Base-by-base conservation (phyloP, 2,797 vertebrate genomes). In the Poeciliopsis turneri region DNA sequence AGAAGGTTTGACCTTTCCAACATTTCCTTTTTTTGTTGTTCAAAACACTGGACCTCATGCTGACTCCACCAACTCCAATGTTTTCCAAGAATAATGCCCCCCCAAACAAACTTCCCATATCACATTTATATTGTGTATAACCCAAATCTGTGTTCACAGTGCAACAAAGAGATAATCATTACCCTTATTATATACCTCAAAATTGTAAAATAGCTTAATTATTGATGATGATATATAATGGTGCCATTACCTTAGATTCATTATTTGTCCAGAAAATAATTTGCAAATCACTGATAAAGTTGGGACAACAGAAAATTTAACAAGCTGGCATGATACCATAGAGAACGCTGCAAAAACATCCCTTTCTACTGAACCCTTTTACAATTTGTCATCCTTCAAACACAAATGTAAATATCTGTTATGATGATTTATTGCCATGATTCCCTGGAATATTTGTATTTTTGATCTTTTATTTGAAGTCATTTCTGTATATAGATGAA, bases 201-300 rank as follows among this genome's bases (percentile, higher is more conserved):
- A 72, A 71, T 10, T n/a, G 28, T 76, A 10, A 75, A 72, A 25
- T 45, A 36, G 18, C 47, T 33, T 69, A n/a, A 55, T 39, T 51
- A n/a, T n/a, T 23, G 53, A 30, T 64, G 36, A 47, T 61, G 28
- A 36, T 59, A 55, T 33, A 77, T 78, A 64, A 64, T 46, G 59
- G 28, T 59, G 4, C 36, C n/a, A 49, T 76, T 76, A 57, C 45
- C 76, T 73, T 33, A 45, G 41, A 69, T 33, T 77, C 79, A 82
- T 80, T 57, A 77, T 28, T 33, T n/a, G 39, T 85, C 33, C 18
- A 25, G 69, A 71, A 49, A 12, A 43, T 6, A 86, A 75, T 73
- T 36, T 75, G 45, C 43, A 66, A 25, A 75, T 16, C 45, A 18
- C 45, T 45, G 30, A 46, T 39, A 49, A 47, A 55, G 61, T 46